Conservation (phyloP, 2,888 invertebrate genomes). For the Baronia brevicornis region DNA sequence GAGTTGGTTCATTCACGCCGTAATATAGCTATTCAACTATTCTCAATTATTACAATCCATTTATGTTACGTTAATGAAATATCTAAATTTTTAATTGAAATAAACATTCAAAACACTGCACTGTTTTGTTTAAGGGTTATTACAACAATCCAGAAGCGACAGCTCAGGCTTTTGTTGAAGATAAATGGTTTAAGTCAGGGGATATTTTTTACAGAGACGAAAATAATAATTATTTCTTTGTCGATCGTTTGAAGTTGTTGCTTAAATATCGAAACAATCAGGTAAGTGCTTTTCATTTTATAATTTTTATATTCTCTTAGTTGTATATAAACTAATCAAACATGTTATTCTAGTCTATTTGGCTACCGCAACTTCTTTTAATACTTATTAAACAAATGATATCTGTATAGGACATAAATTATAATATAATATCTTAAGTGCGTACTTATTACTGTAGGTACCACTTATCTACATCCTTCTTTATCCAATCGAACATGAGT, state of each 20-base stretch:
- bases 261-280: conserved; percentile 55
- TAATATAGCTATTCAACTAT: not conserved
- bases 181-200: conserved; percentile 57
- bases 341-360: not conserved
- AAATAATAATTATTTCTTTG: conserved; percentile 47
- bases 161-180: conserved; percentile 34
- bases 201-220: conserved; percentile 61
- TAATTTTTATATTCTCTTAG: conserved; percentile 27
- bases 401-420: no score
- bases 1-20: no score
- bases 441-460: no score
- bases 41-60: not conserved
- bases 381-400: no score
- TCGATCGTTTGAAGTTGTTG: conserved; percentile 59
- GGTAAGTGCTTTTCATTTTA: conserved; percentile 24
- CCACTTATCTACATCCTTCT: no score
- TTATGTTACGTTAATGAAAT: no score
- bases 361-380: not conserved
- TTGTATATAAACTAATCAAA: no score
- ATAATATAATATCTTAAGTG: no score
- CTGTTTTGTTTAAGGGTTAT: conserved; percentile 25
- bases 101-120: not conserved
- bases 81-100: conserved; percentile 3
- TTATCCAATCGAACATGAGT: no score
- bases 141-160: conserved; percentile 41